phyloP scores from a whole-genome alignment of 2,888 invertebrate species.

The Danaus chrysippus region DNA sequence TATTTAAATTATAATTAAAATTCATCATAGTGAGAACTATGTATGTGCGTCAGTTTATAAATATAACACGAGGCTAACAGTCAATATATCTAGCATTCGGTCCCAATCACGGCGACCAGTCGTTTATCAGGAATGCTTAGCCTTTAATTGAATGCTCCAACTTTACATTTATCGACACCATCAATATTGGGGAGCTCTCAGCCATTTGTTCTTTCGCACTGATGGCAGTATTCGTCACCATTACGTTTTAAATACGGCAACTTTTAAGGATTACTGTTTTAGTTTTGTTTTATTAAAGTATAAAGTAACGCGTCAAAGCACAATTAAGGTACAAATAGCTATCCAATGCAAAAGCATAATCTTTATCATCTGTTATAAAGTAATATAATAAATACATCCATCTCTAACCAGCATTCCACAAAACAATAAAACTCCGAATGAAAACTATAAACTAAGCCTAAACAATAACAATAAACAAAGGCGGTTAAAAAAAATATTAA shows the following conservation, averaged over 20 bases:
- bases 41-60: not conserved
- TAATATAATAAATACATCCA: no score
- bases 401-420: not conserved
- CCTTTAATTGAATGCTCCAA: constrained; percentile 61
- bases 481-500: constrained; percentile 7
- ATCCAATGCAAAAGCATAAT: no score
- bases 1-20: no score
- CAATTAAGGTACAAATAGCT: not conserved
- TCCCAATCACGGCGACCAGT: constrained; percentile 22
- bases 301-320: not conserved
- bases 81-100: constrained; percentile 29
- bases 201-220: constrained; percentile 29
- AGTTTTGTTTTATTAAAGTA: constrained; percentile 1
- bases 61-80: constrained; percentile 23
- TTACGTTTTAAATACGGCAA: constrained; percentile 23
- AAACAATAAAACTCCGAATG: not conserved
- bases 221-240: constrained; percentile 26
- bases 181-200: constrained; percentile 42
- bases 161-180: constrained; percentile 49
- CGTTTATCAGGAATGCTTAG: constrained; percentile 45
- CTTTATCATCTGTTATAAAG: no score
- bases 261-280: constrained; percentile 23
- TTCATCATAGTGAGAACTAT: no score
- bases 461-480: constrained; percentile 4
- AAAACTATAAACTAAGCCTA: constrained; percentile 5